Evolutionary conservation across 2,113 vertebrate species (phyloP), one percentile per base, ranked within the genome.

Genomic region (Hypanus sabinus): DNA sequence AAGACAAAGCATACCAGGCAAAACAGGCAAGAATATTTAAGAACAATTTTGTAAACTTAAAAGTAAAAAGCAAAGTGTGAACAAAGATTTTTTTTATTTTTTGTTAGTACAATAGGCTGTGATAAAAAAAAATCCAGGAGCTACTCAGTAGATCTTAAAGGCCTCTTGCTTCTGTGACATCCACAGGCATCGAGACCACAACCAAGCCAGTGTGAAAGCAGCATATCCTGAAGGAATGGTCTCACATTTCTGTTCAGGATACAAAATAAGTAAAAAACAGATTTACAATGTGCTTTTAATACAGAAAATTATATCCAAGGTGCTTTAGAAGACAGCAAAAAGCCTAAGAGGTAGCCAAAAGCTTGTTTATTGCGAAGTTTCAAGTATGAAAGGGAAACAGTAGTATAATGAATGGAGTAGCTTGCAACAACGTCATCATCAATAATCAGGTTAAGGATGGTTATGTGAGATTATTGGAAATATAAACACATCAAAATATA

Each of bases 41-140:
- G 9, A 71, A 87, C 18, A 9, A 87, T 87, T 60, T 79, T 79
- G 8, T n/a, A 36, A 79, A 87, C 10, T 57, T 87, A 27, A 11
- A 87, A 85, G 46, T 46, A 93, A 93, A n/a, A 60, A 62, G 10
- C 57, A 93, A 71, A 73, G 55, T 27, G 0, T 55, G 27, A 87
- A 87, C 33, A 93, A 93, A 55, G 10, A 4, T 46, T 1, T 46
- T n/a, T 93, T 93, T 93, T 70, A 24, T 90, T 62, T 90, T 90
- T 93, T 73, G 91, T 73, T 93, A 73, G 70, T 73, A 73, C 70
- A 93, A 24, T 71, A 73, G 11, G 36, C 27, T 93, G 24, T 73
- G n/a, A 71, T 71, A 71, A 46, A 93, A 71, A 46, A 93, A 93
- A 30, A 5, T 93, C 70, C 70, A 71, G 68, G 68, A 16, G 24